Evolutionary conservation across 2,888 invertebrate species (phyloP).

Genomic region (Pantelozetes paolii): DNA sequence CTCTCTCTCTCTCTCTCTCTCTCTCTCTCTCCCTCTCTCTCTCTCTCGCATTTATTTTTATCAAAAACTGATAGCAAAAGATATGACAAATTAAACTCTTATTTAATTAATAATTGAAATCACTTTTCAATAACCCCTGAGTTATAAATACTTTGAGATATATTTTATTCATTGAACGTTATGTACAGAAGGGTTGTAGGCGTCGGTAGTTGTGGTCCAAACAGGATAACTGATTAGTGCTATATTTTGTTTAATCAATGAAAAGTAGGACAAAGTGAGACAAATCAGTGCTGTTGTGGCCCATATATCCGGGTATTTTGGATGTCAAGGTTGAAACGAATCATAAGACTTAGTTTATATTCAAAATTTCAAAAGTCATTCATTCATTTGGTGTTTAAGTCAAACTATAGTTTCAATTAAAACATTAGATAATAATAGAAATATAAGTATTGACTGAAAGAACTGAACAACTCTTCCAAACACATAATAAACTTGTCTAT

Average conservation of each 20-base stretch:
- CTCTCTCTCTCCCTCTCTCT: too few relatives aligned
- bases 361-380: slow-evolving; percentile 15
- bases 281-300: slow-evolving; percentile 30
- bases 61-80: too few relatives aligned
- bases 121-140: too few relatives aligned
- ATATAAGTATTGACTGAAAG: background rate
- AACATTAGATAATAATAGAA: background rate
- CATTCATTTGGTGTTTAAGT: background rate
- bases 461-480: slow-evolving; percentile 31
- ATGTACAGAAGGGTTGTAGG: slow-evolving; percentile 25
- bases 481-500: slow-evolving; percentile 35
- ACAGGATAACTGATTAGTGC: slow-evolving; percentile 37
- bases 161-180: too few relatives aligned
- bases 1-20: too few relatives aligned
- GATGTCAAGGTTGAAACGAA: slow-evolving; percentile 31
- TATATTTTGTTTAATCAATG: slow-evolving; percentile 32
- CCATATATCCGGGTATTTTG: slow-evolving; percentile 36
- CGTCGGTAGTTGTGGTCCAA: slow-evolving; percentile 2
- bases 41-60: too few relatives aligned
- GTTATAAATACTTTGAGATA: too few relatives aligned
- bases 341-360: background rate
- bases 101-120: too few relatives aligned
- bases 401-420: slow-evolving; percentile 8
- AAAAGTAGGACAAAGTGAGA: slow-evolving; percentile 37
- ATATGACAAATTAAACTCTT: too few relatives aligned